These are phyloP conservation scores for Zaprionus inermis DNA, from an alignment of 1,140 invertebrate species.

Conservation along the genomic window DNA sequence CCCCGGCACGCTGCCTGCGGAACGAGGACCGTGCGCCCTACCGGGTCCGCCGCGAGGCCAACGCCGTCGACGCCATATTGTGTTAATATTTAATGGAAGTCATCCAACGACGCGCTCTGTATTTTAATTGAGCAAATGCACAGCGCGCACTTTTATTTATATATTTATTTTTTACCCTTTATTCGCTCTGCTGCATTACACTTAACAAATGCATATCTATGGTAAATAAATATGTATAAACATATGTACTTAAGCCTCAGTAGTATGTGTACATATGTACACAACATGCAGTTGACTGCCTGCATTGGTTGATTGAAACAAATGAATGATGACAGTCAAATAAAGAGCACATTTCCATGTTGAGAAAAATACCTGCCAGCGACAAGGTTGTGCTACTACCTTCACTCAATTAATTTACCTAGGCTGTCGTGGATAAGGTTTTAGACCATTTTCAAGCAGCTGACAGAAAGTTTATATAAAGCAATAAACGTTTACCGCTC, in stretches of 20 bases:
- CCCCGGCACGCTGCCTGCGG: conserved; percentile 25
- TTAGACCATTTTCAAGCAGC: conserved; percentile 14
- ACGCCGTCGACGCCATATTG: conserved; percentile 34
- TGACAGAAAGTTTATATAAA: conserved; percentile 58
- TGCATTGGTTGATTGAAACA: conserved; percentile 17
- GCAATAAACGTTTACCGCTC: conserved; percentile 62
- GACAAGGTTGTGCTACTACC: not conserved
- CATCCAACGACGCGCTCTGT: conserved; percentile 29
- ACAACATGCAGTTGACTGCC: conserved; percentile 11
- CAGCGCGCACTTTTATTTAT: conserved; percentile 27
- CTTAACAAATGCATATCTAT: conserved; percentile 4
- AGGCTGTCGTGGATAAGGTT: conserved; percentile 9
- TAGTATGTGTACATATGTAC: not conserved
- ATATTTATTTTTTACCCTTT: conserved; percentile 17
- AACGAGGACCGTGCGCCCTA: not conserved
- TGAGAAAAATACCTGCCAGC: not conserved
- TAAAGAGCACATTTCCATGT: conserved; percentile 16
- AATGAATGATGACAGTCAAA: conserved; percentile 9
- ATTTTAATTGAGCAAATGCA: conserved; percentile 55
- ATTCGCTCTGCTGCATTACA: conserved; percentile 17
- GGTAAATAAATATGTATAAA: not conserved
- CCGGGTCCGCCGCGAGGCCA: conserved; percentile 8
- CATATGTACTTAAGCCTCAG: not conserved
- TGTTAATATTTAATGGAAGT: conserved; percentile 51
- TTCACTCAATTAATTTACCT: conserved; percentile 26